These are phyloP conservation scores for Pyrochroa serraticornis DNA, from an alignment of 2,888 invertebrate species.

Conservation along the genomic window DNA sequence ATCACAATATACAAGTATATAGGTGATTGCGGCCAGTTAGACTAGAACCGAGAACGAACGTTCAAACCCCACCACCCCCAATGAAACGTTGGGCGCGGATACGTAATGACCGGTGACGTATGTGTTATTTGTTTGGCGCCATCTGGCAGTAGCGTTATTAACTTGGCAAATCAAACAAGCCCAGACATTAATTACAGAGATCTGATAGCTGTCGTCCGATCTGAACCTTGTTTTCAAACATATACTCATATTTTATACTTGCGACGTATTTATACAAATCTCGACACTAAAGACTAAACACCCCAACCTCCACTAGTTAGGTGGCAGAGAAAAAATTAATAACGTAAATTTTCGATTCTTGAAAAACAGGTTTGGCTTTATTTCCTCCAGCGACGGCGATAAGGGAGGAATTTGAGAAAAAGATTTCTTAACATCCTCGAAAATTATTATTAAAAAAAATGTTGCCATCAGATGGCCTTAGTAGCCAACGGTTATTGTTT, in stretches of 20 bases:
- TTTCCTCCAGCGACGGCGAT: too few species aligned
- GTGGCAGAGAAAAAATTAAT: too few species aligned
- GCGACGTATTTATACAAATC: conserved; percentile 4
- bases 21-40: conserved; percentile 57
- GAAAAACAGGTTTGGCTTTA: too few species aligned
- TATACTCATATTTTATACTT: conserved; percentile 37
- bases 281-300: background rate
- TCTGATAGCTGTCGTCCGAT: conserved; percentile 51
- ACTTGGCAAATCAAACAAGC: conserved; percentile 62
- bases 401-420: too few species aligned
- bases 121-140: conserved; percentile 61
- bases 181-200: conserved; percentile 58
- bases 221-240: conserved; percentile 44
- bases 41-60: conserved; percentile 42
- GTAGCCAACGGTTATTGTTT: too few species aligned
- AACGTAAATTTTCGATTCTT: too few species aligned
- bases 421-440: too few species aligned
- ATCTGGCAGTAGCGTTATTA: conserved; percentile 61
- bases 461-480: too few species aligned
- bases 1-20: conserved; percentile 56
- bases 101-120: conserved; percentile 59
- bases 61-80: conserved; percentile 24
- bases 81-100: conserved; percentile 38
- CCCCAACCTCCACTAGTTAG: too few species aligned
- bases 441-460: too few species aligned